Base-by-base conservation (phyloP, 1,140 invertebrate genomes). In the Drosophila novamexicana region DNA sequence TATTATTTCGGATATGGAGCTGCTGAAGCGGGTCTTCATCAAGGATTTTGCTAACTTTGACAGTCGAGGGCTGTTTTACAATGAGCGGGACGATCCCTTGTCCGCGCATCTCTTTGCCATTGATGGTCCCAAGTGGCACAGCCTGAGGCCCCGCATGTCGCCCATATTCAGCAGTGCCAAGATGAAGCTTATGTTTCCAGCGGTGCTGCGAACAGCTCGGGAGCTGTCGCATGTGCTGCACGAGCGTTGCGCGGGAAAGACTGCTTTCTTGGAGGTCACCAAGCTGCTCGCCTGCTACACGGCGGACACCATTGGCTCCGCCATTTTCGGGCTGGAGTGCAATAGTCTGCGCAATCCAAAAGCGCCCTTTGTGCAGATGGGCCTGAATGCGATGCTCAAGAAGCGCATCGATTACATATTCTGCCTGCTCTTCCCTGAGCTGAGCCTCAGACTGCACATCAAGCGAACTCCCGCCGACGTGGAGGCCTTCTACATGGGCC, bases 11-110 rank as follows among this genome's bases (percentile, higher is more conserved):
- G 94, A 95, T 83, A 92, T 94, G 12, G 93, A 94, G n/a, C 77
- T 96, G 0, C 92, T 95, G 0, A 95, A 94, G 77, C 82, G 92
- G 12, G 92, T 96, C 4, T 74, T 95, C 22, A 92, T 94, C 2
- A 94, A 94, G 76, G 94, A 95, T 78, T 95, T 94, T 58, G 69
- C 89, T 12, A 74, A 91, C 37, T 95, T 95, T 47, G 61, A 83
- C 22, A 93, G 94, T 74, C 93, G 93, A 8, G 93, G 92, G 0
- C 59, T 93, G 1, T 81, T 86, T 29, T 90, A 93, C 18, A 93
- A 92, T 39, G 92, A 93, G 8, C 78, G 92, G 42, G 81, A 79
- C 5, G 93, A 94, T 80, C 93, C 93, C 0, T 50, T 94, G 10
- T 92, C 93, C 12, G 77, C 75, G 1, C 92, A 93, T 57, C 62